These are phyloP conservation scores for Siphamia tubifer DNA, from an alignment of 2,113 vertebrate species.

Conservation along the genomic window DNA sequence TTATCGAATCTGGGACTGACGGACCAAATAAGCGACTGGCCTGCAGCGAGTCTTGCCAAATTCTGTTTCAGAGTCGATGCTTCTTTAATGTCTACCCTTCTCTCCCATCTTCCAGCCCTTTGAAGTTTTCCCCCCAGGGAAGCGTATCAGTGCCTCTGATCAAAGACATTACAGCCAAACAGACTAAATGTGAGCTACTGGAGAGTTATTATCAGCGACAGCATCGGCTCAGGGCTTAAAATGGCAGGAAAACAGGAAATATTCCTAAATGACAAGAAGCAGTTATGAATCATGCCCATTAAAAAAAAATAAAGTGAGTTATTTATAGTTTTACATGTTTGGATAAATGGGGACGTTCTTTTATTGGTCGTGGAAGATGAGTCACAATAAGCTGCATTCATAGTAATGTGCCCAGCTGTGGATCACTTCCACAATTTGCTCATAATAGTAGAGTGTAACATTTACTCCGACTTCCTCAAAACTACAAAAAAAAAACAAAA, in stretches of 20 bases:
- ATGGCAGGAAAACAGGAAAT: conserved; percentile 41
- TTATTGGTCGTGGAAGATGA: neutral
- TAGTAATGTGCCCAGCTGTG: neutral
- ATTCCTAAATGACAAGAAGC: neutral
- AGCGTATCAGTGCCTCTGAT: conserved; percentile 2
- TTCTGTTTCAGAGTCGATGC: neutral
- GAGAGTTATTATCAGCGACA: neutral
- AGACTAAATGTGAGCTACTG: neutral
- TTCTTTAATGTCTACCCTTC: neutral
- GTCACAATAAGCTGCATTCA: neutral
- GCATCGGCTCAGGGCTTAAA: neutral
- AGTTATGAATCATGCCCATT: neutral
- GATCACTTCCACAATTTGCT: neutral
- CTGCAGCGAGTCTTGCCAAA: neutral
- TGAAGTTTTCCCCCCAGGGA: conserved; percentile 13
- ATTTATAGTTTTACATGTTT: neutral
- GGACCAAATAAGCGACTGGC: neutral
- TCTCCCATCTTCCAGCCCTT: neutral
- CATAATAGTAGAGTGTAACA: neutral
- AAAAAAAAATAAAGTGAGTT: neutral
- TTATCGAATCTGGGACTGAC: neutral
- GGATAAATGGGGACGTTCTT: neutral
- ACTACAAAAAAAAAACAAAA: no score
- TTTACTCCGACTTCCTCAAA: neutral
- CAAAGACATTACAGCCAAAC: neutral